Conservation (phyloP, 2,113 vertebrate species). For the Labeo catla region DNA sequence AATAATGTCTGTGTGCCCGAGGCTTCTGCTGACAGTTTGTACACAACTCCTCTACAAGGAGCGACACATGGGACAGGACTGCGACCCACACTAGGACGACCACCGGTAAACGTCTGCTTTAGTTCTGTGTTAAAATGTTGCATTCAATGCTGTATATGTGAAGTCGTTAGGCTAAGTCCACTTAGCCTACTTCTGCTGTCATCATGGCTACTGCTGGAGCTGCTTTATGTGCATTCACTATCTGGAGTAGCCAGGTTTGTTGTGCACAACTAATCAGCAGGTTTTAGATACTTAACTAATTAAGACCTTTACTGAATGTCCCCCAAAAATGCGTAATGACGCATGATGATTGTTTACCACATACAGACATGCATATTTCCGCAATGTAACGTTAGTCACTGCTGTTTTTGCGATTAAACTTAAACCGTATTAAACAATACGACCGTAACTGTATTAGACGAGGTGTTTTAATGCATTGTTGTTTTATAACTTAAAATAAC, state of each 20-base stretch:
- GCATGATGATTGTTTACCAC: background rate
- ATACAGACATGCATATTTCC: background rate
- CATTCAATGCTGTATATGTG: background rate
- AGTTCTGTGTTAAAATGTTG: background rate
- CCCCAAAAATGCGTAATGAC: background rate
- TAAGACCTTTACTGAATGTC: background rate
- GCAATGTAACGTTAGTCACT: background rate
- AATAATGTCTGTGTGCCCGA: conserved; percentile 55
- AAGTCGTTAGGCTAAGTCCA: conserved; percentile 26
- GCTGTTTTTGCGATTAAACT: background rate
- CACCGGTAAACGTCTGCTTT: conserved; percentile 62
- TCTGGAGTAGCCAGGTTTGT: background rate
- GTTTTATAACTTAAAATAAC: background rate
- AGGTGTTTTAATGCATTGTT: background rate
- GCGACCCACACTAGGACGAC: conserved; percentile 60
- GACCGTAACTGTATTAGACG: background rate
- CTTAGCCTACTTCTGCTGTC: conserved; percentile 34
- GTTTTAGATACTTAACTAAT: no score
- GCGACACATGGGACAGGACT: conserved; percentile 56
- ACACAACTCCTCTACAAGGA: conserved; percentile 63
- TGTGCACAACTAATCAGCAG: background rate
- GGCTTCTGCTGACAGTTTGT: conserved; percentile 55
- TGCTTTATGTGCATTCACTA: background rate
- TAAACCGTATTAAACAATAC: background rate
- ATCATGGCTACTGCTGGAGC: conserved; percentile 28